Base-by-base conservation (phyloP, 2,113 vertebrate genomes). In the Gavialis gangeticus region DNA sequence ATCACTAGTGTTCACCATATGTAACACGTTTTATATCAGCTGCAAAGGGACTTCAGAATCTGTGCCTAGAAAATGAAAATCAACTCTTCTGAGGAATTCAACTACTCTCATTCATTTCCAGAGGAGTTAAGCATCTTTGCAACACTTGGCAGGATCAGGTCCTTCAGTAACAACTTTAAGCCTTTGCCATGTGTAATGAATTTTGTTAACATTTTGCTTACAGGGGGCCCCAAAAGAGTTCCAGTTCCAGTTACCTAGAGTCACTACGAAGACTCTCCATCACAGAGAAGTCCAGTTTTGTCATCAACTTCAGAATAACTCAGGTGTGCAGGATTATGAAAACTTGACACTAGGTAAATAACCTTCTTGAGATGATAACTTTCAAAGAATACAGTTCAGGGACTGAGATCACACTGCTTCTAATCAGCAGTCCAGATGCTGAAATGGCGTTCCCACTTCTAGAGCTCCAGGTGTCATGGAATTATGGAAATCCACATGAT, bases 391-490 rank as follows among this genome's bases (percentile, higher is more conserved):
- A 2, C 46, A 46, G 46, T 56, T 34, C n/a, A 14, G 17, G 1
- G 3, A 2, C 22, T 78, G 56, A 80, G 28, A 71, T 13, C 13
- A 1, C 0, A 1, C 0, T 2, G 12, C 18, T 73, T 6, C 25
- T 3, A 12, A 5, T 2, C 81, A n/a, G 4, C 5, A 6, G 37
- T 8, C 80, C 73, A 83, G 67, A 10, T 12, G 14, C 46, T 75
- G 64, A 79, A 89, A 66, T 22, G 12, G 28, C 4, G 34, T n/a
- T 34, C 54, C 63, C 28, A 58, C 5, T 22, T 37, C 10, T 34
- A 3, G 28, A 78, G 37, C 59, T 28, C 1, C 19, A 89, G 59
- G 16, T 0, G 0, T 12, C 18, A 10, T 2, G 3, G 1, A 13
- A 58, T 30, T 17, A 57, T 37, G 5, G 79, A 82, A 94, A 91